A percentile compares a stretch with the other conserved stretches of the same genome.
Conservation (phyloP, 2,797 vertebrate species). For the Hydrophis major region DNA sequence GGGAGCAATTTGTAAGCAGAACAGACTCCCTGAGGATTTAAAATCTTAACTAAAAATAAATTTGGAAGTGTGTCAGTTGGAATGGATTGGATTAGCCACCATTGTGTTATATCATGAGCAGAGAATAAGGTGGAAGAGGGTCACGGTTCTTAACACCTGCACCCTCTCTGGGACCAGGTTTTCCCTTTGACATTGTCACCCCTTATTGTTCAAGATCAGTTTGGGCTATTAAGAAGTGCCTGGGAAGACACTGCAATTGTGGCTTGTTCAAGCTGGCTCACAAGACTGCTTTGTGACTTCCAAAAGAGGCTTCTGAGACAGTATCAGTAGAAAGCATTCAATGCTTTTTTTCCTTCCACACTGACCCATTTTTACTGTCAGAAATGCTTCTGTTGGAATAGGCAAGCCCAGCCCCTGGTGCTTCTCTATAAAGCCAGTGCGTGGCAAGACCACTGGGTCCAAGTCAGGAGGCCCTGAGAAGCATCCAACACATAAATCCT, state of each 20-base stretch:
- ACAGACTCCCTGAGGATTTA: not conserved
- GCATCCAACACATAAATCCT: no score
- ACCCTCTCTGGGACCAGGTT: not conserved
- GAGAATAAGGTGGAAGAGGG: not conserved
- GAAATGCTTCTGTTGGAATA: not conserved
- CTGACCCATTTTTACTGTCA: not conserved
- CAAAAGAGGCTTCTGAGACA: not conserved
- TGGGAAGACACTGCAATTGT: not conserved
- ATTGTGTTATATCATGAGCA: not conserved
- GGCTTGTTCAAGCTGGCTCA: not conserved
- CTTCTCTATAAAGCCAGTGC: not conserved
- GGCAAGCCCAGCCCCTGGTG: not conserved
- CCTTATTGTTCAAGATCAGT: not conserved
- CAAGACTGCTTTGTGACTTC: not conserved
- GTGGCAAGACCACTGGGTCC: not conserved
- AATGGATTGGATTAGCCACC: not conserved
- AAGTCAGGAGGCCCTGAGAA: not conserved
- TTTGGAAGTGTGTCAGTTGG: not conserved
- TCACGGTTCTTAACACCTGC: not conserved
- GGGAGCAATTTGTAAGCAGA: not conserved
- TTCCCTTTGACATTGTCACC: not conserved
- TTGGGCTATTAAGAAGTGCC: not conserved
- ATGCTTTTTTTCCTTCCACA: not conserved
- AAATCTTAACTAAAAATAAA: not conserved
- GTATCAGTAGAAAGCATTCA: not conserved